Base-by-base conservation (phyloP, 2,113 vertebrate genomes). In the Pseudorectes ferrugineus region DNA sequence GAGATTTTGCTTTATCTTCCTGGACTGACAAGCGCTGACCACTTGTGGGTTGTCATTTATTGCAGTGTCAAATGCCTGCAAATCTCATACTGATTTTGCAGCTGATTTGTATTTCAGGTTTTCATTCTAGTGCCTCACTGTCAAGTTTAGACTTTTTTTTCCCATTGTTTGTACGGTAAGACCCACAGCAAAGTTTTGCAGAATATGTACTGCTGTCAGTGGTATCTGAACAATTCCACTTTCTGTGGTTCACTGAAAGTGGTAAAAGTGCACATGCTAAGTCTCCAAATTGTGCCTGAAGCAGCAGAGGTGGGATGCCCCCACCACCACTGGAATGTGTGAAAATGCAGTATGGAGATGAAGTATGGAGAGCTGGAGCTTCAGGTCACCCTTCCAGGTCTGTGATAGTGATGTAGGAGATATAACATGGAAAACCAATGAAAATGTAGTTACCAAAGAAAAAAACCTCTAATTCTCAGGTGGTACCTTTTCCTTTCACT, bases 1-100 rank as follows among this genome's bases (percentile, higher is more conserved):
- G 29, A 70, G 52, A 70, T 65, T 82, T 84, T 89, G 13, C 58
- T 89, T 45, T 79, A 36, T 87, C 67, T 93, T 95, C 46, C 38
- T 43, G n/a, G 65, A 63, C 68, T 81, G 77, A 68, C 25, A 29
- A 29, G 29, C 1, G 1, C 48, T 88, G 80, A 88, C 71, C 67
- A 68, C n/a, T 81, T 6, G 2, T 59, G 52, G 16, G 20, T 25
- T 95, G 70, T 75, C 59, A 81, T 38, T 73, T 76, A 66, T 51
- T 57, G 33, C 43, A 81, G 35, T 49, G 51, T 52, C 76, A 54
- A 72, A 73, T 1, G 9, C 20, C 48, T 94, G 49, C 29, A 85
- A 74, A 65, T 52, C 52, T 75, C 0, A 0, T 38, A 40, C 54
- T 58, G 54, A 66, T 35, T 85, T 89, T 61, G 38, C 38, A 79